phyloP scores from a whole-genome alignment of 2,888 invertebrate species.

The Urechis unicinctus region DNA sequence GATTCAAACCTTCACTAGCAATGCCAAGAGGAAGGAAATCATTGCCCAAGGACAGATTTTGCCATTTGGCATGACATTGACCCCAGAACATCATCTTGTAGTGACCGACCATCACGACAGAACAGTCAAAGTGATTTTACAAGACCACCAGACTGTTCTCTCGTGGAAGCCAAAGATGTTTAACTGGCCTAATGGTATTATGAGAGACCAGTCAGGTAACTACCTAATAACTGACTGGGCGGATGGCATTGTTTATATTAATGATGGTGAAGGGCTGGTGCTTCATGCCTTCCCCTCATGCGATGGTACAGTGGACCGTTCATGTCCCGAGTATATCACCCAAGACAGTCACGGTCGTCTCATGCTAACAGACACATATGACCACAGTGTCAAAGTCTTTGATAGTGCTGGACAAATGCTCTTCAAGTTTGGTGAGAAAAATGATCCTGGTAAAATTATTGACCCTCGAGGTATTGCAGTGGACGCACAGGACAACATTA shows the following conservation, averaged over 20 bases:
- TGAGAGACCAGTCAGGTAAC: constrained; percentile 3
- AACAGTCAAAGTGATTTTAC: constrained; percentile 14
- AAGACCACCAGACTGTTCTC: constrained; percentile 1
- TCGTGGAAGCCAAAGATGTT: constrained; percentile 14
- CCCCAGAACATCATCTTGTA: constrained; percentile 10
- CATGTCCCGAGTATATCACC: constrained; percentile 14
- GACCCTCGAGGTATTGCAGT: constrained; percentile 11
- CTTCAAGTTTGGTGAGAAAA: constrained; percentile 1
- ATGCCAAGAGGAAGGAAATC: not conserved
- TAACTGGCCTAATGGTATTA: constrained; percentile 18
- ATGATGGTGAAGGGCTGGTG: constrained; percentile 8
- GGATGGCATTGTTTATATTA: constrained; percentile 6
- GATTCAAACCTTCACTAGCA: constrained; percentile 10
- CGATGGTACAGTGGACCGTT: not conserved
- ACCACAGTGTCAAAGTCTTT: constrained; percentile 13
- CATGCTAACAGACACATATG: constrained; percentile 12
- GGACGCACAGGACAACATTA: constrained; percentile 7
- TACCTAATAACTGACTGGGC: constrained; percentile 15
- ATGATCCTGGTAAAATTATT: not conserved
- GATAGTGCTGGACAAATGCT: constrained; percentile 9
- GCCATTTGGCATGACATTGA: constrained; percentile 13
- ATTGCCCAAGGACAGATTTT: constrained; percentile 13
- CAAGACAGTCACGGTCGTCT: constrained; percentile 13
- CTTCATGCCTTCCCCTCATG: constrained; percentile 7
- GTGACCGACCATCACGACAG: constrained; percentile 15